Evolutionary conservation across 2,797 vertebrate species (phyloP).

Genomic region (Acanthornis magna): DNA sequence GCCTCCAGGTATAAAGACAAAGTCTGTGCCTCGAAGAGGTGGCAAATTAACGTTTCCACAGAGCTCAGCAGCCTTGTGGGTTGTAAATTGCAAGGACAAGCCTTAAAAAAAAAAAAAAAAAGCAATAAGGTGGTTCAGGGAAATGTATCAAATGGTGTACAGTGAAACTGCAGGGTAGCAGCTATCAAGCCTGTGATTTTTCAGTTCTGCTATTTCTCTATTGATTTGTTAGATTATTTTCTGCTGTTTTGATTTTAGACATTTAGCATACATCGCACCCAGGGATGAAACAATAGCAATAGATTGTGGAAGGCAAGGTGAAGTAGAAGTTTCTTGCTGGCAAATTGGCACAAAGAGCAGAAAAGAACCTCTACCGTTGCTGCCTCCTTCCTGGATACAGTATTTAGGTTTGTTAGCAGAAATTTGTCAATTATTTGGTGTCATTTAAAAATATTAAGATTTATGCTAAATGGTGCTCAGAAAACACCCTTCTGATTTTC

Average conservation of each 20-base stretch:
- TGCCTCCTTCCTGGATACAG: neutral
- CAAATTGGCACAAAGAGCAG: neutral
- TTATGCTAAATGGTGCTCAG: neutral
- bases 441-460: neutral
- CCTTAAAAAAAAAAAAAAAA: neutral
- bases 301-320: neutral
- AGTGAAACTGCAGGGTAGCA: neutral
- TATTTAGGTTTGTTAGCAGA: neutral
- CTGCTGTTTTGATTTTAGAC: neutral
- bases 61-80: neutral
- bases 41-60: neutral
- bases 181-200: neutral
- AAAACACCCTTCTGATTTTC: neutral
- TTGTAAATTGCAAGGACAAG: neutral
- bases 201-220: neutral
- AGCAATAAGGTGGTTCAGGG: neutral
- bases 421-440: neutral
- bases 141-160: neutral
- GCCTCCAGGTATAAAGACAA: neutral
- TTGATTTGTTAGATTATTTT: neutral
- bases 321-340: neutral
- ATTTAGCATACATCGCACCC: neutral
- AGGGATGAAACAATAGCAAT: neutral
- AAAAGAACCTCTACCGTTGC: neutral
- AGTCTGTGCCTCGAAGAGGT: neutral